phyloP scores from a whole-genome alignment of 2,797 vertebrate species.

The Sus cebifrons region DNA sequence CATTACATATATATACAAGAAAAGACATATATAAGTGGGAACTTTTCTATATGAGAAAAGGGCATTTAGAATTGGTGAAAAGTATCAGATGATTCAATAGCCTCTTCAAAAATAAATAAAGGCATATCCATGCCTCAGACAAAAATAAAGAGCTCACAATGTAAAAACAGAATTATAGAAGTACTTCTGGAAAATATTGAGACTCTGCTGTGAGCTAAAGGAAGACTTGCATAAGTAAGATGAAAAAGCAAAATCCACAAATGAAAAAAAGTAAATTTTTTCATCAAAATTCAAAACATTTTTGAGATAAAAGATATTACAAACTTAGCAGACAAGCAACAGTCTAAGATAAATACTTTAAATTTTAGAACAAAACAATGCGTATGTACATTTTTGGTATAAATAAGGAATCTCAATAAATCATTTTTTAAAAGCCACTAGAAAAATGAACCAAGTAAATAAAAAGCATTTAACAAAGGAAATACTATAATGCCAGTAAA shows the following conservation, averaged over 20 bases:
- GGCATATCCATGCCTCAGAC: not conserved
- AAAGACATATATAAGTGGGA: not conserved
- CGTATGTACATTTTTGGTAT: not conserved
- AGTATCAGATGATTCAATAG: not conserved
- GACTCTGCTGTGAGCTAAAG: not conserved
- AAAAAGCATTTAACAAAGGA: not conserved
- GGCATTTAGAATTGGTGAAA: not conserved
- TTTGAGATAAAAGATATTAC: constrained; percentile 7
- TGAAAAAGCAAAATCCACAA: not conserved
- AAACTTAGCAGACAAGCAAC: not conserved
- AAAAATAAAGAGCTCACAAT: not conserved
- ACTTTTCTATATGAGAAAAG: not conserved
- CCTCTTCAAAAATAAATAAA: constrained; percentile 40
- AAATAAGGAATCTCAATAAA: not conserved
- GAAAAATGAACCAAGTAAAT: not conserved
- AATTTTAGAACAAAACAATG: not conserved
- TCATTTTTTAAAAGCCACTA: not conserved
- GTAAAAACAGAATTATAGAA: not conserved
- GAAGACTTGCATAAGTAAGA: not conserved
- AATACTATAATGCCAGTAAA: not conserved
- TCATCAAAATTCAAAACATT: constrained; percentile 46
- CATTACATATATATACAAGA: not conserved
- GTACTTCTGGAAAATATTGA: constrained; percentile 4
- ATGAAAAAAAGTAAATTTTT: not conserved
- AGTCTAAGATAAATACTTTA: not conserved